Base-by-base conservation (phyloP, 30 jellyfish, hydroid and myxozoan species). In the Hydra vulgaris region DNA sequence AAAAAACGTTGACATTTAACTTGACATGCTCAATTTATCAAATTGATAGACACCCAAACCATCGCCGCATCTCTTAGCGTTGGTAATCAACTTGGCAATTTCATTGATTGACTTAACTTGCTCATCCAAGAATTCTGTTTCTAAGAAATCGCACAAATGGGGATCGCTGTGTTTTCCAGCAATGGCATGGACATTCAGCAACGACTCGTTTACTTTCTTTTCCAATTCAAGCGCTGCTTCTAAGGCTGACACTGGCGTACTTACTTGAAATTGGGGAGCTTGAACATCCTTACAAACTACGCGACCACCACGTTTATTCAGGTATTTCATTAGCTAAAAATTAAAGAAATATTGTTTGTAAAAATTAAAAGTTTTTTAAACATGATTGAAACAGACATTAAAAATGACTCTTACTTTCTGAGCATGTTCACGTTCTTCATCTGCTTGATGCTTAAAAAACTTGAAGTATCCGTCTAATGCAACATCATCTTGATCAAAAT, bases 401-500 rank as follows among this genome's bases (percentile, higher is more conserved):
- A n/a, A n/a, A n/a, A n/a, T n/a, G n/a, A n/a, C n/a, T 3, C 8
- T 40, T 81, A 90, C 97, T 91, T 25, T 82, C 69, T 90, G 89
- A 1, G 97, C 97, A 66, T 90, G 97, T 75, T 90, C 97, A 5
- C 97, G 86, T 74, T 90, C 97, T 77, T 90, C 97, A 19, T 90
- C 97, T 15, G 97, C 82, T 7, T 89, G 79, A 18, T 90, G 53
- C 88, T 86, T 90, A 90, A 90, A 90, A 81, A 70, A 90, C 83
- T 90, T 90, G 82, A 80, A 74, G 66, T 82, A 86, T 26, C 95
- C 95, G 20, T 78, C 82, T 86, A 90, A 80, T 12, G 89, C 96
- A 66, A 90, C 95, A 74, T 90, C 97, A 83, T 86, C 95, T 54
- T 95, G 95, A 74, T 90, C 97, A 66, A 90, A 90, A 56, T 90